Evolutionary conservation across 2,113 vertebrate species (phyloP).

Genomic region (Sinosuthora webbiana): DNA sequence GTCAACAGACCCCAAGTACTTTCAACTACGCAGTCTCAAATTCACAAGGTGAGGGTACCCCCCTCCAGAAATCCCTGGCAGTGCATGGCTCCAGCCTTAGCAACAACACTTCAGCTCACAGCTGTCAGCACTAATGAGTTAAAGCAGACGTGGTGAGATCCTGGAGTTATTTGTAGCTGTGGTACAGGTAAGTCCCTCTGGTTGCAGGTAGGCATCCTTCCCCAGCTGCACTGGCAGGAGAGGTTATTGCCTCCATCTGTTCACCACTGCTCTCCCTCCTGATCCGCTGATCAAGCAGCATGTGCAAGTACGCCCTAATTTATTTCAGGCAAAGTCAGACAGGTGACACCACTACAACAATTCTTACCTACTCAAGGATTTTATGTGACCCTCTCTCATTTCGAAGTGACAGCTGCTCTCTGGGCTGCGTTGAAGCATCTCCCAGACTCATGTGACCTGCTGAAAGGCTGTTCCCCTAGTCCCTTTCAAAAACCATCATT

Average conservation of each 20-base stretch:
- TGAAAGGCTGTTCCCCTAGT: background rate
- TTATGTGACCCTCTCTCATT: background rate
- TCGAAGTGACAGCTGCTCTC: background rate
- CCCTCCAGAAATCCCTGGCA: background rate
- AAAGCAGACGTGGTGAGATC: background rate
- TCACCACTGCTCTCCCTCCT: background rate
- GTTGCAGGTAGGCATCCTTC: background rate
- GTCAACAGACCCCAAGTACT: background rate
- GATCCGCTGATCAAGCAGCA: background rate
- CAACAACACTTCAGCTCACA: background rate
- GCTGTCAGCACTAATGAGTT: background rate
- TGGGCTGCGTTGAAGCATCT: background rate
- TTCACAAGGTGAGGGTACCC: background rate
- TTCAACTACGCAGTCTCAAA: background rate
- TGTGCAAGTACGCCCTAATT: background rate
- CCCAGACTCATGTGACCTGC: background rate
- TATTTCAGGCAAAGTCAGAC: slow-evolving; percentile 13
- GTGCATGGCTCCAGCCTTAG: background rate
- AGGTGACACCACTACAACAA: background rate
- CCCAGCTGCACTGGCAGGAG: background rate
- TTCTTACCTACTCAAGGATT: background rate
- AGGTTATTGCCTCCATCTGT: slow-evolving; percentile 49
- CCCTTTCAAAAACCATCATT: background rate
- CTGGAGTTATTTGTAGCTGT: background rate
- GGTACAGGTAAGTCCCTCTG: background rate